Conservation (phyloP, 2,797 vertebrate genomes). For the Erethizon dorsatum region DNA sequence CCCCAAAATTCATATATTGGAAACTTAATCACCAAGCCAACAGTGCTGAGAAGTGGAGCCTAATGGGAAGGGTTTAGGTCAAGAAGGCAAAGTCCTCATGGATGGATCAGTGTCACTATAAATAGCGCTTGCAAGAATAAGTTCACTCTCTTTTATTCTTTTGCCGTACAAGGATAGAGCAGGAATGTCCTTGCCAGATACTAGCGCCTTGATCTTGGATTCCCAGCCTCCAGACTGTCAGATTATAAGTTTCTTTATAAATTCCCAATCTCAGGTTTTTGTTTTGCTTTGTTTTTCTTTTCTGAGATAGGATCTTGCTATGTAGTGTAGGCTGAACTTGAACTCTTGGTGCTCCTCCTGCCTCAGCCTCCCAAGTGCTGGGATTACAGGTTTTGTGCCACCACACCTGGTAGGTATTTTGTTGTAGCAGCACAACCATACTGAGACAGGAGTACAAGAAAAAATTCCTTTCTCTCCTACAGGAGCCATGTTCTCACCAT, state of each 20-base stretch:
- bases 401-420: not conserved
- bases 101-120: not conserved
- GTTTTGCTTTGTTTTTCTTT: not conserved
- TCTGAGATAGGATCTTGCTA: not conserved
- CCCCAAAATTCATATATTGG: not conserved
- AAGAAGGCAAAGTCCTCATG: not conserved
- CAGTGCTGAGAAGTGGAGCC: not conserved
- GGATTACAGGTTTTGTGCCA: not conserved
- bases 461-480: not conserved
- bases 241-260: slow-evolving; percentile 18
- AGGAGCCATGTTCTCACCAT: not conserved
- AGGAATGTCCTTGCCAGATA: not conserved
- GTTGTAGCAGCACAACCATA: not conserved
- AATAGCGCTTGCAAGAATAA: not conserved
- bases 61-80: not conserved
- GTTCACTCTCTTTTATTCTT: not conserved
- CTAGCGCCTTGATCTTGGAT: not conserved
- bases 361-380: not conserved
- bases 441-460: not conserved
- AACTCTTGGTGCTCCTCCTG: not conserved
- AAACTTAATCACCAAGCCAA: not conserved
- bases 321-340: not conserved
- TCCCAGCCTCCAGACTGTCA: not conserved
- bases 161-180: not conserved
- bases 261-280: not conserved